These are phyloP conservation scores for Anguilla megastoma DNA, from an alignment of 2,797 vertebrate genomes.

Conservation along the genomic window DNA sequence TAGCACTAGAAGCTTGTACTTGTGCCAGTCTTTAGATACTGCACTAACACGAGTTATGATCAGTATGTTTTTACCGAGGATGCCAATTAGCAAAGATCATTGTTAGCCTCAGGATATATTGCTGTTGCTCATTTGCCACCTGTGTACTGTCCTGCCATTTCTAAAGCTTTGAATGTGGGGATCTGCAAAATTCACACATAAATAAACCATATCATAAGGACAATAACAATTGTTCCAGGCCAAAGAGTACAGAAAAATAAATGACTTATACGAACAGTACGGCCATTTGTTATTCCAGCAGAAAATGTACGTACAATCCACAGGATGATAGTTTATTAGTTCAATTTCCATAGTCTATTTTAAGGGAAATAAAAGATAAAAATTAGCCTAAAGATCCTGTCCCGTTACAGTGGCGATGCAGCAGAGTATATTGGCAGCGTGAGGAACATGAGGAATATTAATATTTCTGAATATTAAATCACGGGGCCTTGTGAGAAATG, in stretches of 20 bases:
- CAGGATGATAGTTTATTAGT: neutral
- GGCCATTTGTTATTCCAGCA: neutral
- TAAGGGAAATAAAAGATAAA: neutral
- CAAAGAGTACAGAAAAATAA: neutral
- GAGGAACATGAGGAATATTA: neutral
- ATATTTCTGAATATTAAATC: neutral
- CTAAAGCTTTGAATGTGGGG: neutral
- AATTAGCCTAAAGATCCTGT: neutral
- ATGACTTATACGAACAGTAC: neutral
- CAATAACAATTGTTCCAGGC: neutral
- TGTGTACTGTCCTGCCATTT: neutral
- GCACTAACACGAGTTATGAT: neutral
- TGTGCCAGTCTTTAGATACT: neutral
- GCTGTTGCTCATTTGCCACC: neutral
- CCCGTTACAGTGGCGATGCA: neutral
- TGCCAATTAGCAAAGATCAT: neutral
- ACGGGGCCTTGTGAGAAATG: neutral
- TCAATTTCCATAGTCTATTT: neutral
- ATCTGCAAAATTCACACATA: neutral
- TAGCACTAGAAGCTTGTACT: neutral
- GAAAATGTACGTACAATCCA: neutral
- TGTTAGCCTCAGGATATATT: neutral
- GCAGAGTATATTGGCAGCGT: neutral
- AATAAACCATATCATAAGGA: neutral
- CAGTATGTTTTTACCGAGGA: neutral